phyloP scores from a whole-genome alignment of 2,113 vertebrate species.

The rat (Rattus norvegicus) region GRCr8 NC_086019.1:108776501-108777000 shows the following conservation, averaged over 20 bases:
- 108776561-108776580: not conserved
- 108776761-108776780: not conserved
- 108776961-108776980: too few relatives aligned
- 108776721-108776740: conserved; percentile 62
- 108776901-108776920: not conserved
- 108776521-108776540: too few relatives aligned
- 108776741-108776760: not conserved
- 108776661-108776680: not conserved
- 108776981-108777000: not conserved
- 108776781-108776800: not conserved
- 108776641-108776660: not conserved
- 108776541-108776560: not conserved
- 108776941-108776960: not conserved
- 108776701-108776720: conserved; percentile 38
- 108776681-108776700: conserved; percentile 50
- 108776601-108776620: not conserved
- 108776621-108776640: not conserved
- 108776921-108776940: not conserved
- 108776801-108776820: conserved; percentile 20
- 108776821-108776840: conserved; percentile 33
- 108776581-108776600: not conserved
- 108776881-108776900: not conserved
- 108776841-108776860: not conserved
- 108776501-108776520: not conserved
- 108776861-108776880: not conserved